Evolutionary conservation across 2,888 invertebrate species (phyloP).

Genomic region (Palloptera scutellata): DNA sequence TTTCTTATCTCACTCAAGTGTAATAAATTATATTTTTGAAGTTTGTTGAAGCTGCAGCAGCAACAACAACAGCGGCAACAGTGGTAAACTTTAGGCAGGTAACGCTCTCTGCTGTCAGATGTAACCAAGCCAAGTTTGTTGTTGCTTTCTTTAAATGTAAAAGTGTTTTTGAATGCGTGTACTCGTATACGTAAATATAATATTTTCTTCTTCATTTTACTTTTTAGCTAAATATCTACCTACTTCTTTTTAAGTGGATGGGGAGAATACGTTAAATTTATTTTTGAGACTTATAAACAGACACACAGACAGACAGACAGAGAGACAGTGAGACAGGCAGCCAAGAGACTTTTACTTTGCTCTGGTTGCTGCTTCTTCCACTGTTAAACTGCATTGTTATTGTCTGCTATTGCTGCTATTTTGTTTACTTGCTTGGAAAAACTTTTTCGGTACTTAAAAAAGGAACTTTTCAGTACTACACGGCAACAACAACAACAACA

Average conservation of each 20-base stretch:
- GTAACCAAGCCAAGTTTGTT: not conserved
- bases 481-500: conserved; percentile 43
- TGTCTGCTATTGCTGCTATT: conserved; percentile 39
- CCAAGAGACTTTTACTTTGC: not conserved
- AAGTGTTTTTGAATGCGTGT: not conserved
- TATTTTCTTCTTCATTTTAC: conserved; percentile 6
- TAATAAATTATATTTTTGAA: conserved; percentile 57
- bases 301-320: not conserved
- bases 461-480: not conserved
- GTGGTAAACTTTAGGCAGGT: too few relatives aligned
- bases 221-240: not conserved
- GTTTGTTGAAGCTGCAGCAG: not conserved
- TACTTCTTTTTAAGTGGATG: not conserved
- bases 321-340: conserved; percentile 11
- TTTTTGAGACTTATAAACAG: not conserved
- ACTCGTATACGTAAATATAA: conserved; percentile 18
- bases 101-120: not conserved
- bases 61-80: conserved; percentile 13
- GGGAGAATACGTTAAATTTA: not conserved
- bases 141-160: not conserved
- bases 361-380: too few relatives aligned
- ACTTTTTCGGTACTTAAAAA: conserved; percentile 12
- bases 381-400: conserved; percentile 24
- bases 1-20: conserved; percentile 38
- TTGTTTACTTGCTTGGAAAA: conserved; percentile 44